Evolutionary conservation across 1,140 invertebrate species (phyloP).

Genomic region (Nephila pilipes): DNA sequence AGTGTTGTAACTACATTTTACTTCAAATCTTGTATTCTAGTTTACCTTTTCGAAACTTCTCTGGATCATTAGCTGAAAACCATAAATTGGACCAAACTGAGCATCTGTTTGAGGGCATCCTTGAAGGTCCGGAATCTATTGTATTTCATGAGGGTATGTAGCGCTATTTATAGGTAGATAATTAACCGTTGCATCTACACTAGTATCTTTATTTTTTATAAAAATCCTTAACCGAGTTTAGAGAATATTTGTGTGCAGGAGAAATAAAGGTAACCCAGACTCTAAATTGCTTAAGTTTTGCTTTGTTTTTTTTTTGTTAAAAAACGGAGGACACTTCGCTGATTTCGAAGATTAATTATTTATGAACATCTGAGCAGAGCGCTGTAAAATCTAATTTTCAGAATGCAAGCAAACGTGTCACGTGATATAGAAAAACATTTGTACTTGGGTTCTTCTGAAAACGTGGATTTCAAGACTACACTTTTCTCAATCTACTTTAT

Average conservation of each 20-base stretch:
- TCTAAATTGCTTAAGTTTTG: no score
- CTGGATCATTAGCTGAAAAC: conserved; percentile 85
- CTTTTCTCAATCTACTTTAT: no score
- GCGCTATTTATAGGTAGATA: background rate
- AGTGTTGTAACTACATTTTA: background rate
- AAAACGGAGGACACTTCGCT: no score
- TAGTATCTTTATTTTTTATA: background rate
- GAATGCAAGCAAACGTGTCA: no score
- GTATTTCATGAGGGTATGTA: conserved; percentile 84
- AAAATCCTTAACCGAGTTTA: background rate
- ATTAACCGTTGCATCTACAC: background rate
- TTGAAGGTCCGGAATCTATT: conserved; percentile 88
- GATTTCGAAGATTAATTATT: no score
- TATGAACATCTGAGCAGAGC: no score
- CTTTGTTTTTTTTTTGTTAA: no score
- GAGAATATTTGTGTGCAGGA: background rate
- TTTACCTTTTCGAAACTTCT: conserved; percentile 80
- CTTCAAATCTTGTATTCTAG: conserved; percentile 32
- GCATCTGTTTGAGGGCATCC: conserved; percentile 85
- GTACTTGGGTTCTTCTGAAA: no score
- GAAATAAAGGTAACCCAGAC: no score
- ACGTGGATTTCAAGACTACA: no score
- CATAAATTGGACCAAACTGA: conserved; percentile 85
- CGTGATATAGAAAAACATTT: no score
- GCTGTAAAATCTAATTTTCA: no score